Percentiles rank a stretch among this genome's conserved stretches.
Conservation (phyloP, 2,888 invertebrate genomes). For the Diarsia brunnea region DNA sequence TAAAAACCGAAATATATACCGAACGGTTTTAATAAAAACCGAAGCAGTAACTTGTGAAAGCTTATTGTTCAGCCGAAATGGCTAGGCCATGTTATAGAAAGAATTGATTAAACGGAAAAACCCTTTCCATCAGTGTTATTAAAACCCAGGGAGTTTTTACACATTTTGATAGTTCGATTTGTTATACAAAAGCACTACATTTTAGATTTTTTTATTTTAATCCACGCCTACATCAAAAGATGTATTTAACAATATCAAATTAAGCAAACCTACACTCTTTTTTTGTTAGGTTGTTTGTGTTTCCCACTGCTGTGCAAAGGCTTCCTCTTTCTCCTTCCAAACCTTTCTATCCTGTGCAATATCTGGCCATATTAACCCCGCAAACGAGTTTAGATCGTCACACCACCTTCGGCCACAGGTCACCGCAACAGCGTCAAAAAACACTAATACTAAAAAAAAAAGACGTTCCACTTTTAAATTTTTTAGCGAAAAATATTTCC, state of each 20-base stretch:
- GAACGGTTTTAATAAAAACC: conserved; percentile 54
- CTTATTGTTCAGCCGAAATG: conserved; percentile 23
- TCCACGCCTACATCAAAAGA: neutral
- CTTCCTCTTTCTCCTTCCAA: too few species aligned
- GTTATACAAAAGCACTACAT: neutral
- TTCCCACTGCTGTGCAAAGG: too few species aligned
- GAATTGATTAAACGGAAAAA: neutral
- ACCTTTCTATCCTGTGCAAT: too few species aligned
- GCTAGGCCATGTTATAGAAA: neutral
- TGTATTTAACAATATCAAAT: too few species aligned
- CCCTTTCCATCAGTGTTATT: neutral
- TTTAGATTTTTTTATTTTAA: too few species aligned
- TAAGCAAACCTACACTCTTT: too few species aligned
- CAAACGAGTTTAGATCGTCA: too few species aligned
- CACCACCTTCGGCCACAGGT: too few species aligned
- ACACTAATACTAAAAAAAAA: neutral
- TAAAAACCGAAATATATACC: conserved; percentile 42
- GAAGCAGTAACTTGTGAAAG: conserved; percentile 29
- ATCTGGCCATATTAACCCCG: too few species aligned
- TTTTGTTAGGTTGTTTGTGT: too few species aligned
- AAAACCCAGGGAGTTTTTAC: neutral
- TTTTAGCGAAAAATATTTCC: neutral
- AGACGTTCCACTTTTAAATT: neutral
- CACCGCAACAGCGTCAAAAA: too few species aligned
- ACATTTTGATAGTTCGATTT: neutral